phyloP scores from a whole-genome alignment of 2,113 vertebrate genomes.

The Osmerus eperlanus region DNA sequence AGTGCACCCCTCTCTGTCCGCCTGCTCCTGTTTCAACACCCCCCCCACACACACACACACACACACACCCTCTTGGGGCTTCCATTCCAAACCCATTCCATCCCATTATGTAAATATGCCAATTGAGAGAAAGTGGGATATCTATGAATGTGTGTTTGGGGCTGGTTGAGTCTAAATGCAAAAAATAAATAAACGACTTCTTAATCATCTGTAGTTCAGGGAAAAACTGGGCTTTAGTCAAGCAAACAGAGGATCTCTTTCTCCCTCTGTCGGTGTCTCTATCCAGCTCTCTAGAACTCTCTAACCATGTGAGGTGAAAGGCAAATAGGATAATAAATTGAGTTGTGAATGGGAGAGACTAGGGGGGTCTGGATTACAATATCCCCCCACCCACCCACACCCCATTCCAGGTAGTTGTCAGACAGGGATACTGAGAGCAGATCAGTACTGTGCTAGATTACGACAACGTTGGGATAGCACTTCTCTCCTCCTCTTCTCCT shows the following conservation, averaged over 20 bases:
- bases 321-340: conserved; percentile 65
- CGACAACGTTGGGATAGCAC: conserved; percentile 36
- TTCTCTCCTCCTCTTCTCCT: too few species aligned
- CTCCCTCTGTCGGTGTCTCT: conserved; percentile 30
- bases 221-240: conserved; percentile 58
- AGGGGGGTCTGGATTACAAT: conserved; percentile 21
- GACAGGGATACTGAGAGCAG: not conserved
- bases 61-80: conserved; percentile 68
- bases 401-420: conserved; percentile 50
- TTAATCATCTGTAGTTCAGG: conserved; percentile 82
- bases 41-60: conserved; percentile 51
- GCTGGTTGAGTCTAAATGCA: conserved; percentile 76
- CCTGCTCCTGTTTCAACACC: conserved; percentile 85
- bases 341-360: conserved; percentile 62
- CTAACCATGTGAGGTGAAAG: conserved; percentile 33
- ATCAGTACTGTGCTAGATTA: conserved; percentile 3
- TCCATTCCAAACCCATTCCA: conserved; percentile 80
- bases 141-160: conserved; percentile 76
- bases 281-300: conserved; percentile 26
- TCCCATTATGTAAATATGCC: conserved; percentile 89
- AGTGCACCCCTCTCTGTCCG: conserved; percentile 90
- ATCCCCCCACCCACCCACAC: too few species aligned
- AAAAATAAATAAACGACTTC: conserved; percentile 85
- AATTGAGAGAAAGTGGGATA: conserved; percentile 78
- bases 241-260: conserved; percentile 46